Evolutionary conservation across 2,113 vertebrate genomes (phyloP).

Genomic region (Macaca nemestrina): DNA sequence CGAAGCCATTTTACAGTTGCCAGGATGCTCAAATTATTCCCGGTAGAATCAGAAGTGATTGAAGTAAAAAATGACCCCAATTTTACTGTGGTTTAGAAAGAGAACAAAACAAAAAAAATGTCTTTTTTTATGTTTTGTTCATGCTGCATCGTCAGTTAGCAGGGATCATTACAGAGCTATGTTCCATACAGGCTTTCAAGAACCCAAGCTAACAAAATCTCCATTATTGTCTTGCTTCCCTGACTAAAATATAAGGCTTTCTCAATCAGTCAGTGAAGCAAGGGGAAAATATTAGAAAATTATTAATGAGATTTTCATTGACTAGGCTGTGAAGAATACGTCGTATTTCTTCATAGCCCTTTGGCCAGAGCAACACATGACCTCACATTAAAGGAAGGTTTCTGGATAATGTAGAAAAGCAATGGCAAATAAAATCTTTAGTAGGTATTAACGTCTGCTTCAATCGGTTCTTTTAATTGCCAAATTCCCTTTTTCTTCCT

Average conservation of each 20-base stretch:
- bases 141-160: neutral
- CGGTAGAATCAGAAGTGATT: neutral
- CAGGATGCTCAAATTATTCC: neutral
- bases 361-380: neutral
- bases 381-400: neutral
- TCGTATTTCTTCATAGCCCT: neutral
- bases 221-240: neutral
- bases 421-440: neutral
- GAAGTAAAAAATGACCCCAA: neutral
- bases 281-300: neutral
- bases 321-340: neutral
- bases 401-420: neutral
- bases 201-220: neutral
- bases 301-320: neutral
- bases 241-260: neutral
- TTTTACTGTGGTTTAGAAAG: neutral
- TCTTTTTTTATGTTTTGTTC: neutral
- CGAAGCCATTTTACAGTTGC: neutral
- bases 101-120: neutral
- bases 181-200: neutral
- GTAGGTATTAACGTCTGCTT: neutral
- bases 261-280: neutral
- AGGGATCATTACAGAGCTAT: neutral
- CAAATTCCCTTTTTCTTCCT: neutral
- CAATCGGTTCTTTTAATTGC: neutral